These are phyloP conservation scores for Tachysurus vachellii DNA, from an alignment of 2,113 vertebrate species.

Conservation along the genomic window DNA sequence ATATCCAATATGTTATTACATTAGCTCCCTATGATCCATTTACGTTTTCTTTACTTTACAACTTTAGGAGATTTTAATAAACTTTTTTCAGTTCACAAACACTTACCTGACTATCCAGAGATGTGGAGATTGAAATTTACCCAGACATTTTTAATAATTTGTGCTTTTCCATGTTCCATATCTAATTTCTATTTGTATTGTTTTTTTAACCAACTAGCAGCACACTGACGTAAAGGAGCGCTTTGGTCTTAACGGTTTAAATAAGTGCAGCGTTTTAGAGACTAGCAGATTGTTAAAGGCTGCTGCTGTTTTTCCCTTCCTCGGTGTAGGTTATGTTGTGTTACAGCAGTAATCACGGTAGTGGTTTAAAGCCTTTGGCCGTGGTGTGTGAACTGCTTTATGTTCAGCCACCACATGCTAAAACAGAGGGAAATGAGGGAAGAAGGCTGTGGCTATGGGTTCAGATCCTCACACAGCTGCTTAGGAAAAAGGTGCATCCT, in stretches of 20 bases:
- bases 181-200: not conserved
- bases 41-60: not conserved
- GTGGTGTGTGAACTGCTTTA: not conserved
- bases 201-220: not conserved
- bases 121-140: not conserved
- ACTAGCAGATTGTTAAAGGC: not conserved
- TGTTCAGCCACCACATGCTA: not conserved
- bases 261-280: not conserved
- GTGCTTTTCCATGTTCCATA: not conserved
- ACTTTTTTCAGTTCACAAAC: not conserved
- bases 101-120: not conserved
- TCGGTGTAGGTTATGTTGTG: not conserved
- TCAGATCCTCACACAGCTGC: not conserved
- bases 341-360: not conserved
- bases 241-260: not conserved
- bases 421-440: not conserved
- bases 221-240: not conserved
- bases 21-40: not conserved
- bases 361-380: conserved; percentile 6
- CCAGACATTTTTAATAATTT: not conserved
- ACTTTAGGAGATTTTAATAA: not conserved
- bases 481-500: not conserved
- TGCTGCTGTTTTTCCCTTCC: not conserved
- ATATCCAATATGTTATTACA: not conserved
- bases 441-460: not conserved